Conservation (phyloP, 2,797 vertebrate genomes). For the Urocyon cinereoargenteus region DNA sequence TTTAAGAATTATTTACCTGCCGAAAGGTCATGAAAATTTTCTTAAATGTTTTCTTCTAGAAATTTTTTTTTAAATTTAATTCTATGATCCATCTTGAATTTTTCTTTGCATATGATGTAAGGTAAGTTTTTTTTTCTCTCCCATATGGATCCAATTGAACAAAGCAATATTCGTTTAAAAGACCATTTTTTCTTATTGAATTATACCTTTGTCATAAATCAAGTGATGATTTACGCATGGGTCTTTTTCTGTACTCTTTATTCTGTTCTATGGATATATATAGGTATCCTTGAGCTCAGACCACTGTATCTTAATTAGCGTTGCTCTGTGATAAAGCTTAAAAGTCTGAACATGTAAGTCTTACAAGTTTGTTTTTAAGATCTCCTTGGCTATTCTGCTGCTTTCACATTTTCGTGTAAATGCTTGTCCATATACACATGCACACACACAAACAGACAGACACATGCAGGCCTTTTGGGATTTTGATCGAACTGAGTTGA, state of each 20-base stretch:
- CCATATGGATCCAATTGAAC: background rate
- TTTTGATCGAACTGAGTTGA: constrained; percentile 28
- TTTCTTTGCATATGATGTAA: background rate
- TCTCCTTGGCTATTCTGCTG: background rate
- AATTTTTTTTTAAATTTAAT: background rate
- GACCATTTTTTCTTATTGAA: background rate
- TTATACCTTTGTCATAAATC: background rate
- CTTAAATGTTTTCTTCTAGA: background rate
- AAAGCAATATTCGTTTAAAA: background rate
- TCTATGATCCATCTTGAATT: background rate
- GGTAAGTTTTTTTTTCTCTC: background rate
- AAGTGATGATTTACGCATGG: background rate
- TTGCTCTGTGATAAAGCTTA: background rate
- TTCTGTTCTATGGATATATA: background rate
- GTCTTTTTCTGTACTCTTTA: background rate
- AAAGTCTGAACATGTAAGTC: background rate
- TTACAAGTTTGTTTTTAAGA: background rate
- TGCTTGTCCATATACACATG: background rate
- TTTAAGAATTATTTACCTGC: background rate
- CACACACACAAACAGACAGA: background rate
- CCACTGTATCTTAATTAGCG: background rate
- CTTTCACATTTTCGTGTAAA: background rate
- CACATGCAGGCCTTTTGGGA: background rate
- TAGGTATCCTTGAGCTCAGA: background rate
- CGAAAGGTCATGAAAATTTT: background rate